These are phyloP conservation scores for Lepisosteus osseus DNA, from an alignment of 2,113 vertebrate species.

Conservation along the genomic window DNA sequence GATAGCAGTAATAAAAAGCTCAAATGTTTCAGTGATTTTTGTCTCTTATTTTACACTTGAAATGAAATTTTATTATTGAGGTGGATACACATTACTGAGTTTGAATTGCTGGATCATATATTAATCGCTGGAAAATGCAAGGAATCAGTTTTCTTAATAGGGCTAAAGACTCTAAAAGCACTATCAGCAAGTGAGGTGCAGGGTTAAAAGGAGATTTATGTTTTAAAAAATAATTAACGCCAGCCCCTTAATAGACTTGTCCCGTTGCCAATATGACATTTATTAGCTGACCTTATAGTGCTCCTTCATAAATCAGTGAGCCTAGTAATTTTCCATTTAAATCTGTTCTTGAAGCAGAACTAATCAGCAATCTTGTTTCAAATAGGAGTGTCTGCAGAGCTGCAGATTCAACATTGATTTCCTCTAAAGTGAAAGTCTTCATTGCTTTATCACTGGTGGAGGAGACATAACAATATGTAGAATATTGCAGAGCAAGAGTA, in stretches of 20 bases:
- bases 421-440: conserved; percentile 25
- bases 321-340: conserved; percentile 57
- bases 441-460: conserved; percentile 31
- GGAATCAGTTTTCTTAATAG: conserved; percentile 42
- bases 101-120: conserved; percentile 28
- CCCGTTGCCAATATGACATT: conserved; percentile 56
- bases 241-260: conserved; percentile 56
- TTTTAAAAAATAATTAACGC: conserved; percentile 62
- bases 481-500: conserved; percentile 44
- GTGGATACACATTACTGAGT: conserved; percentile 20
- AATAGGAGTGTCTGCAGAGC: conserved; percentile 35
- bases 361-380: conserved; percentile 57
- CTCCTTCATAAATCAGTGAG: conserved; percentile 66
- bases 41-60: conserved; percentile 11
- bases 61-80: conserved; percentile 13
- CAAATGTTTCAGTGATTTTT: neutral
- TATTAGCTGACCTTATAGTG: conserved; percentile 63
- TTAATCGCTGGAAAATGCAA: conserved; percentile 40
- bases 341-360: conserved; percentile 55
- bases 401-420: conserved; percentile 33
- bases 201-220: conserved; percentile 58
- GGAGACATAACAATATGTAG: conserved; percentile 37
- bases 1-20: neutral
- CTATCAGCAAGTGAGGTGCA: conserved; percentile 43
- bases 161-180: conserved; percentile 43